Evolutionary conservation across 2,888 invertebrate species (phyloP), one percentile per base, ranked within the genome.

Genomic region (Cataglyphis livida): DNA sequence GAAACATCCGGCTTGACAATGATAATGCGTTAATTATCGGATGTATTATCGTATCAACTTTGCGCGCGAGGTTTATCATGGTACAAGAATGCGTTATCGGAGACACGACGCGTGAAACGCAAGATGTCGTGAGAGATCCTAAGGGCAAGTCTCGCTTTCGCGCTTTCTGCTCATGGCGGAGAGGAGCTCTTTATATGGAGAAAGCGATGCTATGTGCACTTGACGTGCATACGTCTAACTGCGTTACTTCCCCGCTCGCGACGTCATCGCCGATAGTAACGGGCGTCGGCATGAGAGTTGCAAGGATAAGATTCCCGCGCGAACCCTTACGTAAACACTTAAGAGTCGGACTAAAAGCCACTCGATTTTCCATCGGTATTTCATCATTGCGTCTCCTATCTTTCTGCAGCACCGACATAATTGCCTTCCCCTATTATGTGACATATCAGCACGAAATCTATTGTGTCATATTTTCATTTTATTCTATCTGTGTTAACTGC

Each of bases 1-100:
- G n/a, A n/a, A 35, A 59, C 54, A 71, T 57, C 10, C 18, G 32
- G 25, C 35, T 54, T 66, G 44, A 32, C 59, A 83, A 73, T 62
- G 62, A 73, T 82, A 6, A n/a, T 51, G 51, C n/a, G 32, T 38
- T 62, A 76, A 82, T 86, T 85, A 85, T 62, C 81, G 61, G 35
- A 54, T 38, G 62, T 51, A 59, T 57, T 54, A 71, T 3, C 28
- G 61, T 54, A 65, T 57, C 83, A 41, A 38, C 75, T 32, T 66
- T 44, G 32, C 75, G 28, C 18, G 51, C 54, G 61, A 75, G 18
- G 70, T 66, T 83, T 81, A 79, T 85, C 81, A 35, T 48, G 41
- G 35, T 61, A 66, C 71, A 51, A 57, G 61, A 32, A 35, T 57
- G 62, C 32, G 38, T 51, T 68, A 41, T 65, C 61, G 61, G 18